Evolutionary conservation across 1,140 invertebrate species (phyloP), one percentile per base, ranked within the genome.

Genomic region (Chironomus striatipennis): DNA sequence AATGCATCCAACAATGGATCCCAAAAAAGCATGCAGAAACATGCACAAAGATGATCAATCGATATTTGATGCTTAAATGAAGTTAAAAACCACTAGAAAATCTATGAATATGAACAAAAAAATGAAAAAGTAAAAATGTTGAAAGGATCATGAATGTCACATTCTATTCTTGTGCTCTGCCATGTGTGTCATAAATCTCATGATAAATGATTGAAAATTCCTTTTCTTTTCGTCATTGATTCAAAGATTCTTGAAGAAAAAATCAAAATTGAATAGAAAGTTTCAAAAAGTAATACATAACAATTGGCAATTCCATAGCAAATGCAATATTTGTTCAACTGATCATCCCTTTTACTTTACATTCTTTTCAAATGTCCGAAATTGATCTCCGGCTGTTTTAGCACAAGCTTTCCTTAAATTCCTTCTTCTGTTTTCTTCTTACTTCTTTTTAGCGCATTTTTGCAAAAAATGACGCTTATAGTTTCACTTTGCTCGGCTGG

Each of bases 281-380:
- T 34, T 34, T 34, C 24, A 34, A 34, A 34, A 34, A 34, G 24
- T 34, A 34, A 34, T 34, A 34, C 24, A 34, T 34, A 34, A 34
- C 24, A 34, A 34, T 34, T 34, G 24, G 24, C 24, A 47, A 47
- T 47, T 47, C 43, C 43, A 47, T 47, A 15, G 47, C 47, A 57
- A 57, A 57, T 57, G 47, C 47, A 57, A 57, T 57, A 57, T 57
- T 57, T 57, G 47, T 57, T 57, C 47, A 57, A 57, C 47, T 57
- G 47, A 57, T 57, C 24, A 34, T 34, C 24, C 24, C 24, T 34
- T 34, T 34, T 57, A n/a, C 47, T 57, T 57, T 15, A 3, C 43
- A 34, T 34, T 34, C 12, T 57, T 15, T 57, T 57, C 12, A 57
- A 57, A 57, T 57, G 47, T 57, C 47, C 47, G 47, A 57, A 57